phyloP scores from a whole-genome alignment of 2,888 invertebrate genomes.

The Synergus japonicus region DNA sequence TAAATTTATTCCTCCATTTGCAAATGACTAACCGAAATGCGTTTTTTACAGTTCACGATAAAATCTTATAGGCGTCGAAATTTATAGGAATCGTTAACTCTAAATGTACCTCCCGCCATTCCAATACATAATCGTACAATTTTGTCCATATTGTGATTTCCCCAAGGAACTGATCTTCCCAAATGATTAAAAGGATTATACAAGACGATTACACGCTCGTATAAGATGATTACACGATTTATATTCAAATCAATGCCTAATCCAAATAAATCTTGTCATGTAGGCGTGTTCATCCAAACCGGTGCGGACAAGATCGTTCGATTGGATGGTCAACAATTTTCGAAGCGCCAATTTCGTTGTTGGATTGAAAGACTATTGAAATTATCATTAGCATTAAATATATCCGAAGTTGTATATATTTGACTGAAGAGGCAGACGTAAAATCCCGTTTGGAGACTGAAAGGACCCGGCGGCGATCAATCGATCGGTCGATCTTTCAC shows the following conservation, averaged over 20 bases:
- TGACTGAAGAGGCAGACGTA: not conserved
- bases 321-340: not conserved
- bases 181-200: not conserved
- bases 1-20: not conserved
- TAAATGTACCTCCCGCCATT: not conserved
- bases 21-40: not conserved
- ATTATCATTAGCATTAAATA: not conserved
- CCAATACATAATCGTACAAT: not conserved
- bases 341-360: not conserved
- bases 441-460: not conserved
- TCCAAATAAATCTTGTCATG: not conserved
- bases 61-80: not conserved
- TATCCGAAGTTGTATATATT: not conserved
- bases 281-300: not conserved
- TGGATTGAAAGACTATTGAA: not conserved
- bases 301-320: not conserved
- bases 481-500: conserved; percentile 47
- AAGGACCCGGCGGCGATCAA: conserved; percentile 41
- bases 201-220: not conserved
- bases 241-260: conserved; percentile 7
- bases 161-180: not conserved
- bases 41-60: conserved; percentile 1
- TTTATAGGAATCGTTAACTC: not conserved
- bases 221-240: conserved; percentile 5
- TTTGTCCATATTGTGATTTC: not conserved